Evolutionary conservation across 1,140 invertebrate genomes (phyloP).

Genomic region (Aplysia californica): DNA sequence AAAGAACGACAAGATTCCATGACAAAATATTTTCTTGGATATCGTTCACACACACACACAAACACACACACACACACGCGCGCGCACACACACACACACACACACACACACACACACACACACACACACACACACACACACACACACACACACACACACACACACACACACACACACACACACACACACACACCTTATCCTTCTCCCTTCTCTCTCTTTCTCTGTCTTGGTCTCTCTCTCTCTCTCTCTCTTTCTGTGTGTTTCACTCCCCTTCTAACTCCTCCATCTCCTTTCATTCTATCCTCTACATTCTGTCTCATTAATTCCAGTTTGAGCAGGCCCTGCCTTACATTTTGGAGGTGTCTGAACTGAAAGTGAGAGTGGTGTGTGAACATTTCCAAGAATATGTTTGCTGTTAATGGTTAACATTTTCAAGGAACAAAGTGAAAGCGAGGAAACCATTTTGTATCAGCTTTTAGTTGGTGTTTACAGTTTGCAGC

Average conservation of each 20-base stretch:
- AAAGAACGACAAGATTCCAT: no score
- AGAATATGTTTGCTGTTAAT: background rate
- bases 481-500: background rate
- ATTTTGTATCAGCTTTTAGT: background rate
- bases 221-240: background rate
- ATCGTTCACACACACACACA: no score
- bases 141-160: no score
- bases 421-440: background rate
- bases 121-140: no score
- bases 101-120: no score
- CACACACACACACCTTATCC: background rate
- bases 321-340: background rate
- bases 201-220: background rate
- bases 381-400: background rate
- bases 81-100: no score
- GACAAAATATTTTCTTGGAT: no score
- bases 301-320: background rate
- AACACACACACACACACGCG: no score
- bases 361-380: background rate
- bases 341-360: background rate
- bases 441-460: background rate
- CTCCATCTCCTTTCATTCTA: background rate
- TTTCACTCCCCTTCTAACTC: background rate
- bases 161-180: no score
- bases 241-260: background rate